A percentile compares a stretch with the other conserved stretches of the same genome.
Conservation (phyloP, 2,113 vertebrate species). For the Morone saxatilis region DNA sequence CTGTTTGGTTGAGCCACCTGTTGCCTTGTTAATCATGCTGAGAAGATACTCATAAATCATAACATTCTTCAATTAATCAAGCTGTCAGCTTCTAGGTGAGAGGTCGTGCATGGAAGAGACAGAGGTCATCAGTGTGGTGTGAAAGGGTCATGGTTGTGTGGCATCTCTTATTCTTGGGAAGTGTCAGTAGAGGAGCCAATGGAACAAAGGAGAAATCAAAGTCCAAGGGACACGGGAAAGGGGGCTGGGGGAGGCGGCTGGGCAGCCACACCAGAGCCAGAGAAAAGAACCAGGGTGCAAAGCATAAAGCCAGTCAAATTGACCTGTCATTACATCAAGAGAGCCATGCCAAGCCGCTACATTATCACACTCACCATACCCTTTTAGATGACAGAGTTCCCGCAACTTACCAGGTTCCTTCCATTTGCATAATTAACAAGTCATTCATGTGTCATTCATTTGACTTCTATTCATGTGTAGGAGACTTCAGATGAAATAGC, state of each 20-base stretch:
- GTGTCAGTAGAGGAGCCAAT: slow-evolving; percentile 90
- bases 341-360: slow-evolving; percentile 84
- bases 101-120: slow-evolving; percentile 92
- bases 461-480: slow-evolving; percentile 78
- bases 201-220: slow-evolving; percentile 94
- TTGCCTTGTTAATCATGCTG: slow-evolving; percentile 98
- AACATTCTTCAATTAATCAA: slow-evolving; percentile 99
- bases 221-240: slow-evolving; percentile 86
- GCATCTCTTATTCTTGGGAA: slow-evolving; percentile 97
- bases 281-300: slow-evolving; percentile 84
- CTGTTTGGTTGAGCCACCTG: slow-evolving; percentile 95
- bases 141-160: slow-evolving; percentile 92
- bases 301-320: slow-evolving; percentile 91
- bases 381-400: slow-evolving; percentile 83
- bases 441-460: slow-evolving; percentile 83
- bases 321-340: slow-evolving; percentile 92
- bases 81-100: slow-evolving; percentile 95
- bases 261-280: slow-evolving; percentile 83
- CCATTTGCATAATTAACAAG: slow-evolving; percentile 88
- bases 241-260: slow-evolving; percentile 73
- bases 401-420: slow-evolving; percentile 82
- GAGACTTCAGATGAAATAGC: slow-evolving; percentile 71
- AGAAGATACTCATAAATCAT: slow-evolving; percentile 99
- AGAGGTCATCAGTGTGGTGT: slow-evolving; percentile 93
- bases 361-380: slow-evolving; percentile 85